Evolutionary conservation across 2,113 vertebrate genomes (phyloP).

Genomic region (Numida meleagris): DNA sequence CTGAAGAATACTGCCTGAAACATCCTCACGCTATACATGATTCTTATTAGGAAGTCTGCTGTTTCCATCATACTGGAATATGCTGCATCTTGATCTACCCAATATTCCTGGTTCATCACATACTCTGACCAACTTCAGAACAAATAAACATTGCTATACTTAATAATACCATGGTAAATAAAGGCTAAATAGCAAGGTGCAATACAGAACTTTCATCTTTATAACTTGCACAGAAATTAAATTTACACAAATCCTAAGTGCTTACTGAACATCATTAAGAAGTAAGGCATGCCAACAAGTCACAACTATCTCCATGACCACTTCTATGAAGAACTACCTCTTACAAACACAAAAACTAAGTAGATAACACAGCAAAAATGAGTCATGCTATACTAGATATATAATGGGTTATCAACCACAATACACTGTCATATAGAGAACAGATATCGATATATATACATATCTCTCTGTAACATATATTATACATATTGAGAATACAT

Average conservation of each 20-base stretch:
- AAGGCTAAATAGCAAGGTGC: background rate
- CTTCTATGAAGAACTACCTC: background rate
- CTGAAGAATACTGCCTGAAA: background rate
- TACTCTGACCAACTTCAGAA: background rate
- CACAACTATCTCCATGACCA: background rate
- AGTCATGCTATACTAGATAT: background rate
- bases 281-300: background rate
- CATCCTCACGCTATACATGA: background rate
- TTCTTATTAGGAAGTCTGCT: background rate
- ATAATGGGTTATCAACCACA: background rate
- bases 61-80: background rate
- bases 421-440: background rate
- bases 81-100: background rate
- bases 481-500: no score
- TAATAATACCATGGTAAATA: background rate
- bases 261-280: conserved; percentile 11
- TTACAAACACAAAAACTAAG: background rate
- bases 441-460: background rate
- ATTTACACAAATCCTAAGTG: background rate
- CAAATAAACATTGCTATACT: background rate
- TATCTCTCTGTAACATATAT: no score
- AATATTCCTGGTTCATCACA: background rate
- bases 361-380: background rate
- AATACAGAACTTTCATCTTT: background rate
- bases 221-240: background rate